These are phyloP conservation scores for Aotus griseimembra DNA, from an alignment of 2,797 vertebrate species.

Conservation along the genomic window DNA sequence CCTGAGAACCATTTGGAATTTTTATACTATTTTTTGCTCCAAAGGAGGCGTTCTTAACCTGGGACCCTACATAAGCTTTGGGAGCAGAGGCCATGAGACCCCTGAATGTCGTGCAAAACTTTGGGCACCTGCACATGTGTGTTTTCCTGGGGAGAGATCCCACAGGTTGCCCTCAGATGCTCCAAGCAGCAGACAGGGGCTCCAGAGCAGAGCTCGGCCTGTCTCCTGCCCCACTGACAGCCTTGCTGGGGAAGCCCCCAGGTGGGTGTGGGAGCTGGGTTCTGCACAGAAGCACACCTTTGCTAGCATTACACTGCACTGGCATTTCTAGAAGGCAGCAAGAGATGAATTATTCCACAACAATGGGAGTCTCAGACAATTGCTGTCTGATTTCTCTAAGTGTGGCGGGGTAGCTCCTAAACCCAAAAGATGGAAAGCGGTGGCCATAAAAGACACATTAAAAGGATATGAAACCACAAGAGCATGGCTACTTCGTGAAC, in stretches of 20 bases:
- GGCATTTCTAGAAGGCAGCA: not conserved
- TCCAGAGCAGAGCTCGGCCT: rapidly evolving
- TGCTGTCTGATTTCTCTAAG: rapidly evolving
- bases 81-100: rapidly evolving
- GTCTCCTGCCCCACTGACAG: rapidly evolving
- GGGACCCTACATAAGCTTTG: rapidly evolving
- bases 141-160: not conserved
- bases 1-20: not conserved
- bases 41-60: too few relatives aligned
- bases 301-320: rapidly evolving
- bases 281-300: too few relatives aligned
- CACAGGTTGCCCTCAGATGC: rapidly evolving
- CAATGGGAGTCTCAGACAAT: rapidly evolving
- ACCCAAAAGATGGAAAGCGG: rapidly evolving
- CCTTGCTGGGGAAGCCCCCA: rapidly evolving
- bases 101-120: rapidly evolving
- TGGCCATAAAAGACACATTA: rapidly evolving
- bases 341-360: not conserved
- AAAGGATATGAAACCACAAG: rapidly evolving
- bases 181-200: rapidly evolving
- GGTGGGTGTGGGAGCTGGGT: rapidly evolving
- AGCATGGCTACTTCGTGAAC: rapidly evolving
- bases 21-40: not conserved
- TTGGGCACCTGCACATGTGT: rapidly evolving
- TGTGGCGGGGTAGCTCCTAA: rapidly evolving